Percentiles rank a stretch among this genome's conserved stretches.
Conservation (phyloP, 2,888 invertebrate species). For the Agonopterix subpropinquella region DNA sequence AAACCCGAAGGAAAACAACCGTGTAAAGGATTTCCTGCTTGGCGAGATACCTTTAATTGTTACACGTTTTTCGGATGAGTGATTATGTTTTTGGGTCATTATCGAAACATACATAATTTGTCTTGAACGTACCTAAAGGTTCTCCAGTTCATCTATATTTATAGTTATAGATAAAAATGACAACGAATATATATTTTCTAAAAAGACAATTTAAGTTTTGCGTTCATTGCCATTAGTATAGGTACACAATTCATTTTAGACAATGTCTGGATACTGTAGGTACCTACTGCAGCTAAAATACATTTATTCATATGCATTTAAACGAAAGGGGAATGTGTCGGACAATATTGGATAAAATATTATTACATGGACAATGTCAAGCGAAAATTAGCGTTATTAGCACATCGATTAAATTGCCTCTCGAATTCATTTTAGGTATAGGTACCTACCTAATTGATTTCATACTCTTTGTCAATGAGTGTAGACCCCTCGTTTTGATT, state of each 20-base stretch:
- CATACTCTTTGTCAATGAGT: constrained; percentile 44
- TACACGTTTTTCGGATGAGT: constrained; percentile 17
- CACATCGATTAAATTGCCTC: constrained; percentile 39
- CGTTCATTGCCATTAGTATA: too few relatives aligned
- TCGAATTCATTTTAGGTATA: constrained; percentile 43
- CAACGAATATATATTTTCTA: too few relatives aligned
- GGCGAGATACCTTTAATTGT: constrained; percentile 23
- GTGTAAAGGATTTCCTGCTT: constrained; percentile 31
- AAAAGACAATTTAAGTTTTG: too few relatives aligned
- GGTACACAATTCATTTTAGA: too few relatives aligned
- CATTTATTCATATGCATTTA: too few relatives aligned
- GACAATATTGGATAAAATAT: constrained; percentile 55
- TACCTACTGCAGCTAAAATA: too few relatives aligned
- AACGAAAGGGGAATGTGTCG: constrained; percentile 10
- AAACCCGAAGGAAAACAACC: constrained; percentile 34
- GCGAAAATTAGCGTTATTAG: constrained; percentile 59
- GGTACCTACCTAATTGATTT: constrained; percentile 44
- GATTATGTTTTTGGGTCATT: constrained; percentile 20
- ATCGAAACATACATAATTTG: constrained; percentile 8
- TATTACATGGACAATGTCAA: constrained; percentile 47
- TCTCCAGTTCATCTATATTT: too few relatives aligned
- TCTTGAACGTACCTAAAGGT: too few relatives aligned
- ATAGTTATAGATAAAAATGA: too few relatives aligned
- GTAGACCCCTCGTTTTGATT: not conserved
- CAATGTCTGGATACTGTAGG: too few relatives aligned